Evolutionary conservation across 2,797 vertebrate species (phyloP).

Genomic region (Peromyscus eremicus): DNA sequence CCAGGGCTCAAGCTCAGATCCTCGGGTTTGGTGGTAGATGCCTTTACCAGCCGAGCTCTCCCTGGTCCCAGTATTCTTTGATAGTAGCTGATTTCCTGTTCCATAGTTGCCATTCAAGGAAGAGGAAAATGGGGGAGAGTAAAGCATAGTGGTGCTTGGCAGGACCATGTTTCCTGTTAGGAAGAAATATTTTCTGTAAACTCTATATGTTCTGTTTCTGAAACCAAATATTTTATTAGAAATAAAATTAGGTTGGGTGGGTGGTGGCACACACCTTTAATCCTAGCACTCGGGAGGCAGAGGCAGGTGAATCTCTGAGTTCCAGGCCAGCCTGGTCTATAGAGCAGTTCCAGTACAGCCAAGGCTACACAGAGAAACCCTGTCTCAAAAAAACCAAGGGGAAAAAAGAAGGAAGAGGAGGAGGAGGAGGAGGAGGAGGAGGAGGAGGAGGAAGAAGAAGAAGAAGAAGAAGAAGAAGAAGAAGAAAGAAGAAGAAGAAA

Average conservation of each 20-base stretch:
- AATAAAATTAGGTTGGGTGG: not conserved
- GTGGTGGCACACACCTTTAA: not conserved
- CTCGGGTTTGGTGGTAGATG: not conserved
- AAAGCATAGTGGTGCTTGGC: not conserved
- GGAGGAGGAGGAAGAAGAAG: no score
- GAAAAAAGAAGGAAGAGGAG: no score
- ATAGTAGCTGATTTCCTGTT: not conserved
- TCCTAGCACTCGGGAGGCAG: not conserved
- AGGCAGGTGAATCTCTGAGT: not conserved
- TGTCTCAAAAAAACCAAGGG: not conserved
- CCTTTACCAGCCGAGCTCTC: not conserved
- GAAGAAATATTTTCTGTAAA: conserved; percentile 32
- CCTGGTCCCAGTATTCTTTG: not conserved
- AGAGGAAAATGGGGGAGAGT: not conserved
- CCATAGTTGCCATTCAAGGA: not conserved
- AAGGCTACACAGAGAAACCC: not conserved
- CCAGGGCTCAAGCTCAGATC: not conserved
- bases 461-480: no score
- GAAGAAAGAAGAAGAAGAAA: no score
- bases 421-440: no score
- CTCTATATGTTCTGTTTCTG: not conserved
- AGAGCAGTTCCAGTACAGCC: not conserved
- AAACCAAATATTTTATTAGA: not conserved
- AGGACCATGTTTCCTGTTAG: not conserved
- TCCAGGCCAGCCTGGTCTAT: not conserved